phyloP scores from a whole-genome alignment of 2,888 invertebrate genomes.

The Plagodis dolabraria region DNA sequence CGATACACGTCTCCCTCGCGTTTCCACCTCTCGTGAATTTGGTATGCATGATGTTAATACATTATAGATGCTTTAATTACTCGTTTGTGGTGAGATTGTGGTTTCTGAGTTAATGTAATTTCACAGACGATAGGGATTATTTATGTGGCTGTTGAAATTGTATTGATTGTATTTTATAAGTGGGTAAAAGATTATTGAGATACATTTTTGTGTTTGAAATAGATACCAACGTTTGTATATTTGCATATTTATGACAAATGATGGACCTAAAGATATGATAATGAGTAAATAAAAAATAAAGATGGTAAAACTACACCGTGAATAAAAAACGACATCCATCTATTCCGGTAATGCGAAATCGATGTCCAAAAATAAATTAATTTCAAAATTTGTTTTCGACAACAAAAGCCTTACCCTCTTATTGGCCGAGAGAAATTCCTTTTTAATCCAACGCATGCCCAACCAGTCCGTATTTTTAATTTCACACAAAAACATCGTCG shows the following conservation, averaged over 20 bases:
- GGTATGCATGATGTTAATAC: conserved; percentile 79
- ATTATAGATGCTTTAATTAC: conserved; percentile 82
- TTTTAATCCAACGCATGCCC: conserved; percentile 80
- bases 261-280: no score
- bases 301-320: conserved; percentile 10
- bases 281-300: no score
- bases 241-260: no score
- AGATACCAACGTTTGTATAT: no score
- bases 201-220: no score
- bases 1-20: conserved; percentile 51
- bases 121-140: conserved; percentile 33
- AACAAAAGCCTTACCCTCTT: conserved; percentile 66
- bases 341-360: conserved; percentile 63
- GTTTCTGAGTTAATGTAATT: conserved; percentile 62
- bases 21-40: conserved; percentile 75
- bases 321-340: conserved; percentile 44
- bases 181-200: no score
- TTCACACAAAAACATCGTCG: conserved; percentile 79
- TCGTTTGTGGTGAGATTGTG: conserved; percentile 73
- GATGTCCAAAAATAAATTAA: conserved; percentile 71
- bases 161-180: conserved; percentile 6
- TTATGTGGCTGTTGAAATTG: conserved; percentile 22
- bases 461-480: conserved; percentile 80
- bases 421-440: conserved; percentile 74
- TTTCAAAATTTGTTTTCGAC: conserved; percentile 65